A percentile compares a stretch with the other conserved stretches of the same genome.
These are phyloP conservation scores for Pteronotus mesoamericanus DNA, from an alignment of 2,797 vertebrate genomes.

Conservation along the genomic window DNA sequence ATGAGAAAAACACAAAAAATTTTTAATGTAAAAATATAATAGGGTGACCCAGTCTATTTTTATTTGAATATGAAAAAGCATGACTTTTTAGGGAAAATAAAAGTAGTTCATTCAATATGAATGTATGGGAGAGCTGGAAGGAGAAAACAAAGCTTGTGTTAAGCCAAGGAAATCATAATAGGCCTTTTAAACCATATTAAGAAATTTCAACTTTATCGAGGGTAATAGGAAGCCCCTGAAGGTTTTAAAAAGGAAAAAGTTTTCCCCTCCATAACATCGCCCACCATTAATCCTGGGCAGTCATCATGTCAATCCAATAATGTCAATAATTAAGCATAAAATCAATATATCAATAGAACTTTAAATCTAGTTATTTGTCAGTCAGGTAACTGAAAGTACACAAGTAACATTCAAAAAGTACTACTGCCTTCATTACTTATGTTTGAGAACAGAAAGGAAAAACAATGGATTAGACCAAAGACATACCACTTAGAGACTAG, in stretches of 20 bases:
- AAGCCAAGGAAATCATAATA: conserved; percentile 6
- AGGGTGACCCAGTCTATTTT: neutral
- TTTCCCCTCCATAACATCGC: neutral
- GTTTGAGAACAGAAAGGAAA: neutral
- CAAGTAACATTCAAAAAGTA: neutral
- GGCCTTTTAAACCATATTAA: neutral
- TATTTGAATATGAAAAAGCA: neutral
- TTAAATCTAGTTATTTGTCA: neutral
- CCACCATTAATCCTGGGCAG: neutral
- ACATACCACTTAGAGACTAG: neutral
- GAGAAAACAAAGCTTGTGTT: neutral
- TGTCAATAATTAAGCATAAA: neutral
- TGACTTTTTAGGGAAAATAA: neutral
- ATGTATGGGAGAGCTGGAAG: neutral
- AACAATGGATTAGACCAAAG: neutral
- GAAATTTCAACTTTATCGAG: neutral
- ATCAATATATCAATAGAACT: neutral
- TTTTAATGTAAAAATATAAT: neutral
- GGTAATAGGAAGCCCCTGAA: neutral
- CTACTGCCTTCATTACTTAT: neutral
- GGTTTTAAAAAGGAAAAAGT: neutral
- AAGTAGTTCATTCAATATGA: neutral
- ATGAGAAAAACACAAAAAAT: neutral
- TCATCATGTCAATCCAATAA: neutral
- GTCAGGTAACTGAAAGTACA: neutral